Base-by-base conservation (phyloP, 2,113 vertebrate species). In the Muscicapa adusta region DNA sequence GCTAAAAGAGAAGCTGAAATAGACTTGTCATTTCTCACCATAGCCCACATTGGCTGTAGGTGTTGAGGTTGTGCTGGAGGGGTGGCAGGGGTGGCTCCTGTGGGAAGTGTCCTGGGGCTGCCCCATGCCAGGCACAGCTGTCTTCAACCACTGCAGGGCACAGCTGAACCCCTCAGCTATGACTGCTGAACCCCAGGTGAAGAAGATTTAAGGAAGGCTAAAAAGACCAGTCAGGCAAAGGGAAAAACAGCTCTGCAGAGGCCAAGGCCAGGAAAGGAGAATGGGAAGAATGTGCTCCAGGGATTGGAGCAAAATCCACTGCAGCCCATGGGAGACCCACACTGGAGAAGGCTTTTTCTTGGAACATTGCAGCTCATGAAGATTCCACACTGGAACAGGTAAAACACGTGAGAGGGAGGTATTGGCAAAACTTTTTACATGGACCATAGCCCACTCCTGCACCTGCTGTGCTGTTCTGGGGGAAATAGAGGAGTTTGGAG, bases 401-500 rank as follows among this genome's bases (percentile, higher is more conserved):
- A 14, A 75, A 91, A 56, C 17, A 42, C 14, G 2, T 9, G 22
- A 45, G 22, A 61, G 8, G 28, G 36, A 77, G 24, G 25, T 5
- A 45, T 2, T 0, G 8, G 16, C 6, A 76, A 58, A 54, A 2
- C 2, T 47, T 91, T 47, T 47, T 34, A 12, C 28, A 25, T 4
- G 2, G 17, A 42, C 4, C 7, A 18, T 11, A 25, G 4, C 1
- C 18, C 3, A 1, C 78, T 20, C 24, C 3, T 2, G 6, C 18
- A 63, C 7, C 10, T 7, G 7, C 29, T 38, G 19, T 2, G 1
- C 8, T 79, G 4, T 26, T 75, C 10, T 14, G 16, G 0, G 1
- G 5, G 15, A 9, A 60, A 33, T 6, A 63, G 14, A 57, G 15
- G 31, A 60, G 18, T 82, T 58, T 50, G 34, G 48, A 88, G 28